A percentile compares a stretch with the other conserved stretches of the same genome.
phyloP scores from a whole-genome alignment of 1,140 invertebrate species.

The Muscidifurax raptorellus region DNA sequence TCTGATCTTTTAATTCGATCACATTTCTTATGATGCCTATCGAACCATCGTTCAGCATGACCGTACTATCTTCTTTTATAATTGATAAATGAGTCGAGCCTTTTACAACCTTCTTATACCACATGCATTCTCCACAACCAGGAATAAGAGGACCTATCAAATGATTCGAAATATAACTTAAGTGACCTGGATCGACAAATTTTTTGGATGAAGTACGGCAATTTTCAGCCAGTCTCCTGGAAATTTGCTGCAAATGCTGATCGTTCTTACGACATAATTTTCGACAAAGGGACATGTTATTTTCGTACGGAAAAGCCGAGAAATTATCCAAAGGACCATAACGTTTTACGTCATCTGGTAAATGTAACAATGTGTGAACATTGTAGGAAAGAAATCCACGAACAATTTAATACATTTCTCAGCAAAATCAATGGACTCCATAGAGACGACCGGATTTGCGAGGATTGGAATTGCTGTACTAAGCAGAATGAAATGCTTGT shows the following conservation, averaged over 20 bases:
- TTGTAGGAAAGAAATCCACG: conserved; percentile 53
- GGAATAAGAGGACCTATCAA: neutral
- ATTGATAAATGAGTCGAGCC: conserved; percentile 25
- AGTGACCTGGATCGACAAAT: neutral
- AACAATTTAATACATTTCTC: conserved; percentile 47
- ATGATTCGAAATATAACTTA: neutral
- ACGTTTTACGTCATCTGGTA: conserved; percentile 53
- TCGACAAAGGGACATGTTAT: conserved; percentile 54
- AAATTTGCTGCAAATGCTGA: conserved; percentile 53
- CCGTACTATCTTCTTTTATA: conserved; percentile 35
- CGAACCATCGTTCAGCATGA: neutral
- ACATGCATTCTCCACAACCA: neutral
- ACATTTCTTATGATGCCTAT: conserved; percentile 48
- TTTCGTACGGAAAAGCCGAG: conserved; percentile 57
- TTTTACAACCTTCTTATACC: conserved; percentile 41
- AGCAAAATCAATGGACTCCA: conserved; percentile 41
- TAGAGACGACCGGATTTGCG: neutral
- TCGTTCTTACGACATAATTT: conserved; percentile 43
- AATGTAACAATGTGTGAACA: conserved; percentile 55
- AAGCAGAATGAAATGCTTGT: conserved; percentile 47
- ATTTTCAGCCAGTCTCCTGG: conserved; percentile 27
- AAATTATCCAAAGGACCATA: conserved; percentile 55
- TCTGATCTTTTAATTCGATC: conserved; percentile 3
- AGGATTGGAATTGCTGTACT: conserved; percentile 39
- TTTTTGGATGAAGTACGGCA: neutral